A percentile compares a stretch with the other conserved stretches of the same genome.
These are phyloP conservation scores for Microcebus lehilahytsara DNA, from an alignment of 2,113 vertebrate genomes.

Conservation along the genomic window DNA sequence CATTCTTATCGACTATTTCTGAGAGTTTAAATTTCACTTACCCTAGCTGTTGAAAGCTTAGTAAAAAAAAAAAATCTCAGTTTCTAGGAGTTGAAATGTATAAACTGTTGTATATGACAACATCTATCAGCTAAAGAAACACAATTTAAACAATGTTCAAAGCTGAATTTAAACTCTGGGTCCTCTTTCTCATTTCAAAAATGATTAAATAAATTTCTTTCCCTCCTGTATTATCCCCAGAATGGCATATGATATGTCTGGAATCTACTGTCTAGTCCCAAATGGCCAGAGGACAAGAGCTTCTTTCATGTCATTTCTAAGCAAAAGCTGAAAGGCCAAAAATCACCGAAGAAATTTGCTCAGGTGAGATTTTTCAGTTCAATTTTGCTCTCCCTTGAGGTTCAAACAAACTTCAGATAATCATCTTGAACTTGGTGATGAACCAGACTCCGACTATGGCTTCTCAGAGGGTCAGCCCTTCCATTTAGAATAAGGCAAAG, in stretches of 20 bases:
- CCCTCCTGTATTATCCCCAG: neutral
- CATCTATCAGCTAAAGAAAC: neutral
- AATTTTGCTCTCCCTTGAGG: slow-evolving; percentile 62
- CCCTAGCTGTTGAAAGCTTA: neutral
- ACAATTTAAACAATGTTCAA: neutral
- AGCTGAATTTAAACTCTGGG: neutral
- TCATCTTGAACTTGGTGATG: slow-evolving; percentile 71
- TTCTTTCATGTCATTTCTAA: slow-evolving; percentile 53
- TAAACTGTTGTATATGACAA: neutral
- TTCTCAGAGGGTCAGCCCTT: slow-evolving; percentile 65
- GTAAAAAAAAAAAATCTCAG: neutral
- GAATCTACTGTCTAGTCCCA: neutral
- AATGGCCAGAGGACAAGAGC: slow-evolving; percentile 38
- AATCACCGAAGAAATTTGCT: slow-evolving; percentile 59
- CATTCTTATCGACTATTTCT: neutral
- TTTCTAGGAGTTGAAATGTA: neutral
- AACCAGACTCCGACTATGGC: slow-evolving; percentile 50
- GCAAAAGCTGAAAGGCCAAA: slow-evolving; percentile 42
- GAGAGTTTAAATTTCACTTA: neutral
- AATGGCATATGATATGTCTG: neutral
- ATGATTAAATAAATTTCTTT: neutral
- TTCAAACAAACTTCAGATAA: slow-evolving; percentile 72
- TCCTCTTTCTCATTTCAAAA: slow-evolving; percentile 20
- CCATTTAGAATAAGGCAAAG: slow-evolving; percentile 60
- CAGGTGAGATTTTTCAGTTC: slow-evolving; percentile 49